A percentile compares a stretch with the other conserved stretches of the same genome.
Conservation (phyloP, 2,797 vertebrate species). For the Bothrops alternatus region DNA sequence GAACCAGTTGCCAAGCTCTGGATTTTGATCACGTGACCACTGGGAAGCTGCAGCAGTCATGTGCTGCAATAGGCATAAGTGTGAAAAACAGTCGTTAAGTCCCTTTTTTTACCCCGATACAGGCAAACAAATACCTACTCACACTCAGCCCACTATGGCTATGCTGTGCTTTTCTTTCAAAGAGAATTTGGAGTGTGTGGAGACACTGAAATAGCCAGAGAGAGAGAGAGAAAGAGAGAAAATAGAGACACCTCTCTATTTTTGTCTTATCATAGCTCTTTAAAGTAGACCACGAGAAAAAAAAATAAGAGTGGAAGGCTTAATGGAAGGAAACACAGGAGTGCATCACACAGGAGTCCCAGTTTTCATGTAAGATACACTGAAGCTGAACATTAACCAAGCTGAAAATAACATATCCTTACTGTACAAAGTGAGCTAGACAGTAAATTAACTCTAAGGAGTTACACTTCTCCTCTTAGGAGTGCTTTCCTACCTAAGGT, state of each 20-base stretch:
- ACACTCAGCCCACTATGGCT: neutral
- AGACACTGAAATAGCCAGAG: neutral
- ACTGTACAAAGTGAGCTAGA: neutral
- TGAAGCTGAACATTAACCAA: neutral
- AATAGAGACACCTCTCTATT: neutral
- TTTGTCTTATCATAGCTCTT: neutral
- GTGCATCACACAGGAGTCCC: neutral
- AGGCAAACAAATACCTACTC: neutral
- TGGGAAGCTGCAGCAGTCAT: neutral
- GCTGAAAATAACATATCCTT: neutral
- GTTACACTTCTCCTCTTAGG: constrained; percentile 2
- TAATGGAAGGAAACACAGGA: neutral
- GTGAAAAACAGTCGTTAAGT: neutral
- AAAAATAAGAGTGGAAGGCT: neutral
- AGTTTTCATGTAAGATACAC: neutral
- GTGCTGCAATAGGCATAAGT: neutral
- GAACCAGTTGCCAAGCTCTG: neutral
- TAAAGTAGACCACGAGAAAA: neutral
- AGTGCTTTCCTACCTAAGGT: constrained; percentile 12
- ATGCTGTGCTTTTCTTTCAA: neutral
- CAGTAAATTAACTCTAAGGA: neutral
- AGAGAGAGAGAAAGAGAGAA: neutral
- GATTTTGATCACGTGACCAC: neutral
- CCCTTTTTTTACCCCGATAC: neutral
- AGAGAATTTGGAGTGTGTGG: neutral